Percentiles rank a stretch among this genome's conserved stretches.
phyloP scores from a whole-genome alignment of 92 coral and sea anemone species.

The Scolanthus callimorphus region DNA sequence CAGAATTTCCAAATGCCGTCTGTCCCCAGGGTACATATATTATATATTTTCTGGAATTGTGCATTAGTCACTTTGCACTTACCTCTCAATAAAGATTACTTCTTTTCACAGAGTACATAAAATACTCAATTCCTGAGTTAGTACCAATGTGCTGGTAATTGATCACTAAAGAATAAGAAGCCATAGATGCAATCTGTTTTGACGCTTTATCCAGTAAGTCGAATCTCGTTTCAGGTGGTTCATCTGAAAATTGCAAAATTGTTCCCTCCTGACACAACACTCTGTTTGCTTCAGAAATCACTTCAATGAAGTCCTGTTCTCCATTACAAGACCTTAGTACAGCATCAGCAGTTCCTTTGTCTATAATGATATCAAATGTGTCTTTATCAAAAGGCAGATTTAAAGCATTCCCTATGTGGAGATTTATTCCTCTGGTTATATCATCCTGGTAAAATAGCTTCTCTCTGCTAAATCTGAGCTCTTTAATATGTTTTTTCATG shows the following conservation, averaged over 20 bases:
- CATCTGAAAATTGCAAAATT: slow-evolving; percentile 72
- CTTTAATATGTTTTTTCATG: slow-evolving; percentile 22
- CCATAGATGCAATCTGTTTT: neutral
- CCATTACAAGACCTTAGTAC: slow-evolving; percentile 56
- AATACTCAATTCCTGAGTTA: slow-evolving; percentile 54
- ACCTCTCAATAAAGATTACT: no score
- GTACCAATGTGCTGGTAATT: slow-evolving; percentile 48
- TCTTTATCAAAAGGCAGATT: slow-evolving; percentile 46
- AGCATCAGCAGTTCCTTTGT: slow-evolving; percentile 86
- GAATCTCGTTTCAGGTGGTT: slow-evolving; percentile 65
- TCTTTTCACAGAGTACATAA: slow-evolving; percentile 61
- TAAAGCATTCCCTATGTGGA: slow-evolving; percentile 50
- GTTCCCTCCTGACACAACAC: slow-evolving; percentile 56
- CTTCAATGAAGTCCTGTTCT: slow-evolving; percentile 43
- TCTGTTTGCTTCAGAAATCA: slow-evolving; percentile 43
- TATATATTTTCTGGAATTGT: no score
- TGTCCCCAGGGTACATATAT: no score
- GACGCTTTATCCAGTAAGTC: slow-evolving; percentile 33
- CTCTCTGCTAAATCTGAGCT: slow-evolving; percentile 2
- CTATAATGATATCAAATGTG: slow-evolving; percentile 46
- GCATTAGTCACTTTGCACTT: no score
- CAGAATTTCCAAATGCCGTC: no score
- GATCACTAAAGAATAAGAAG: slow-evolving; percentile 9
- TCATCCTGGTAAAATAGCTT: neutral
- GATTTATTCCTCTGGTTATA: slow-evolving; percentile 21